Base-by-base conservation (phyloP, 92 coral and sea anemone genomes). In the Pocillopora meandrina region DNA sequence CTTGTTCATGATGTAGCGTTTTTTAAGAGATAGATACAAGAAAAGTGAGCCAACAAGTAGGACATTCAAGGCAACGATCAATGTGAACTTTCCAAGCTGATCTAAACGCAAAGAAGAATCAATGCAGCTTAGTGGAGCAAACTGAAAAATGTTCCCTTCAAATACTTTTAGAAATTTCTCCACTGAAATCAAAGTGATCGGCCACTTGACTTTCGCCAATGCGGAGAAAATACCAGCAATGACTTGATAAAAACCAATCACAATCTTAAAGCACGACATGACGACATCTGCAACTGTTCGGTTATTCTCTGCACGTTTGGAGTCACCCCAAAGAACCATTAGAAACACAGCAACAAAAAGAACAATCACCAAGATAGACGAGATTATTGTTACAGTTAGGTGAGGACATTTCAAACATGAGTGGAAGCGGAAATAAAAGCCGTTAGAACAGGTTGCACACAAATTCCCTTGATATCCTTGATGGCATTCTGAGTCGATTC, bases 251-350 rank as follows among this genome's bases (percentile, higher is more conserved):
- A 85, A 85, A 17, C 89, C 89, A 20, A 78, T 82, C 16, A 85
- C 84, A 77, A 85, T 85, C 84, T 85, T 85, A 20, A 85, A 85
- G 47, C 89, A 78, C 34, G 89, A 85, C 59, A 85, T 77, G 72
- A 85, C 78, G 49, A 85, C 85, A 26, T 85, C 89, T 57, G 89
- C 89, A 18, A 77, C 10, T 10, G 89, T 77, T 52, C 89, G 89
- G 31, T 72, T 81, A 19, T 85, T 67, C 71, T 77, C 89, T 9
- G 89, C 74, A 10, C 74, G 64, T 49, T 78, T 78, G 26, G 83
- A 65, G 65, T 85, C 89, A 17, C 89, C 89, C 78, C 84, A 66
- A 21, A 85, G 49, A 13, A 85, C 84, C 10, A 82, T 75, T 31
- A 63, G 26, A 42, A 85, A 68, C 0, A 85, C 78, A 71, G 79